Conservation (phyloP, 2,888 invertebrate genomes). For the Sarcophaga variegata region DNA sequence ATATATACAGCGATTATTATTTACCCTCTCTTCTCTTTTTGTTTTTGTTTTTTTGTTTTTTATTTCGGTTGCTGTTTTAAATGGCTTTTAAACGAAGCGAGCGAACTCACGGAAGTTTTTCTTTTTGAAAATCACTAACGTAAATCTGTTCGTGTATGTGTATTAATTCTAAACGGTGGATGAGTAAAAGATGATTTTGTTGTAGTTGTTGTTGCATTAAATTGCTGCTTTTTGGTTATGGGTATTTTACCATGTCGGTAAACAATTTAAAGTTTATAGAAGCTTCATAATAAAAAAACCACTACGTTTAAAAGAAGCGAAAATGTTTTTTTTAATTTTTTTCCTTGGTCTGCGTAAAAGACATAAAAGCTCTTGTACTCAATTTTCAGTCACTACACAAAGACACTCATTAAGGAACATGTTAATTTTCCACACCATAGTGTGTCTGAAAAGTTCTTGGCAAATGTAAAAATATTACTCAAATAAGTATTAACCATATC, state of each 20-base stretch:
- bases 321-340: background rate
- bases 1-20: conserved; percentile 26
- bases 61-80: conserved; percentile 21
- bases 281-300: conserved; percentile 75
- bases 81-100: conserved; percentile 30
- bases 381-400: no score
- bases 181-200: conserved; percentile 14
- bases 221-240: conserved; percentile 52
- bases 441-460: no score
- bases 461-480: no score
- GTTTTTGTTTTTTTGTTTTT: background rate
- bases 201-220: conserved; percentile 6
- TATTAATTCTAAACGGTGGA: background rate
- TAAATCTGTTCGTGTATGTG: conserved; percentile 8
- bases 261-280: conserved; percentile 78
- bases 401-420: no score
- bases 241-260: conserved; percentile 62
- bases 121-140: conserved; percentile 7
- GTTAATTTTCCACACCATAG: no score
- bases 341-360: no score
- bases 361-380: no score
- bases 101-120: background rate
- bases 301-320: conserved; percentile 58
- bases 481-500: no score
- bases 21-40: no score